Conservation (phyloP, 2,888 invertebrate species). For the Hyposoter dolosus region DNA sequence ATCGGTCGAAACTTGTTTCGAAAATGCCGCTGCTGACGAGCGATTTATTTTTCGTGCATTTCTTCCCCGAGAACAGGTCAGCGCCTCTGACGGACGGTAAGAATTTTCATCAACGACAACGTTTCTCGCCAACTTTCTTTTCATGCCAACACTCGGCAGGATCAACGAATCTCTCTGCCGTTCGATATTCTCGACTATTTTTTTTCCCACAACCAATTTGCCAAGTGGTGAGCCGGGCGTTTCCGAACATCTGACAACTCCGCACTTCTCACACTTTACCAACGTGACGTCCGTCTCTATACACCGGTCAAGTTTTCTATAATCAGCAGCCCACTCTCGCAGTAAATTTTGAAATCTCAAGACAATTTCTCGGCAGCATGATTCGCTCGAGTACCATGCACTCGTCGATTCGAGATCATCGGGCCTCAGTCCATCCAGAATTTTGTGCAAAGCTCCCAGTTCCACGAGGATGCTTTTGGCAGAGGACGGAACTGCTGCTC, state of each 20-base stretch:
- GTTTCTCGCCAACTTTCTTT: slow-evolving; percentile 40
- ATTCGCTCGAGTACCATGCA: slow-evolving; percentile 55
- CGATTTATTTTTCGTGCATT: slow-evolving; percentile 24
- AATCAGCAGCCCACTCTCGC: slow-evolving; percentile 54
- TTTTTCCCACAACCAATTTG: neutral
- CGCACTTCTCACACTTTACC: slow-evolving; percentile 74
- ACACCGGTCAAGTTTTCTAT: slow-evolving; percentile 63
- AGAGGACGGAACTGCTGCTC: neutral
- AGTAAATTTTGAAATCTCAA: slow-evolving; percentile 67
- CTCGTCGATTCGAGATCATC: slow-evolving; percentile 57
- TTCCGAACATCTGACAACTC: slow-evolving; percentile 70
- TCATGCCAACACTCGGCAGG: neutral
- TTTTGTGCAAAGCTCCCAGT: slow-evolving; percentile 68
- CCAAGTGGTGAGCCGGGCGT: neutral
- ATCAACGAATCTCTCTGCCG: neutral
- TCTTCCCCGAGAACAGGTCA: neutral
- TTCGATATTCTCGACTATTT: neutral
- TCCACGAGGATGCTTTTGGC: slow-evolving; percentile 64
- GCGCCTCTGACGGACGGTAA: neutral
- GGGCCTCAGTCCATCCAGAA: slow-evolving; percentile 65
- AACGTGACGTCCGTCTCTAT: slow-evolving; percentile 69
- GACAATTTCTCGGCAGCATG: slow-evolving; percentile 66
- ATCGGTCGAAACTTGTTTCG: slow-evolving; percentile 12
- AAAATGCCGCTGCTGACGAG: neutral
- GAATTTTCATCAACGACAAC: slow-evolving; percentile 1